Evolutionary conservation across 1,140 invertebrate genomes (phyloP).

Genomic region (Drosophila busckii): DNA sequence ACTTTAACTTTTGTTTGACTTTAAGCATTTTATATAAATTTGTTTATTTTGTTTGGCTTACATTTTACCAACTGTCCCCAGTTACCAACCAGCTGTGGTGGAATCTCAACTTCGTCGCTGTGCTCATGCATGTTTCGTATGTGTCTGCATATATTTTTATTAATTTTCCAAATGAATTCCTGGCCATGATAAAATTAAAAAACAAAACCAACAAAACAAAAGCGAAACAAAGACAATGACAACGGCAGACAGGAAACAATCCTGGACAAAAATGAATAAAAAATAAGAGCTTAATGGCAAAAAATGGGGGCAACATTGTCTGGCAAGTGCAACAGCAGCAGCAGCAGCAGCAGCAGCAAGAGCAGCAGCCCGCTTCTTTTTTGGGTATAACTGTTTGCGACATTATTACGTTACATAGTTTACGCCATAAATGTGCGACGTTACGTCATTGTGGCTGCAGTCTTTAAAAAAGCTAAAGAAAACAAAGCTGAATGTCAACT

Average conservation of each 20-base stretch:
- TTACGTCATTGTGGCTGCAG: conserved; percentile 48
- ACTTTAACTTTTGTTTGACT: no score
- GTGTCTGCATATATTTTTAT: conserved; percentile 55
- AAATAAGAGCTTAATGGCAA: conserved; percentile 6
- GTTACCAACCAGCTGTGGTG: no score
- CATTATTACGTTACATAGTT: conserved; percentile 73
- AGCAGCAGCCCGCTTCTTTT: conserved; percentile 39
- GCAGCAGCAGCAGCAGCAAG: conserved; percentile 15
- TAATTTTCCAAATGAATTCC: conserved; percentile 77
- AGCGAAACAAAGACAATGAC: conserved; percentile 36
- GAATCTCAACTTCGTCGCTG: no score
- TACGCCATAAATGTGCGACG: conserved; percentile 69
- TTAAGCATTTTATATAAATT: no score
- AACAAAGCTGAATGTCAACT: conserved; percentile 20
- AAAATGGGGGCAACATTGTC: conserved; percentile 17
- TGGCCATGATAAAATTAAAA: conserved; percentile 47
- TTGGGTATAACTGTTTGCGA: conserved; percentile 71
- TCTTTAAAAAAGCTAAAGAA: conserved; percentile 5
- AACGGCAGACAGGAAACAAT: conserved; percentile 18
- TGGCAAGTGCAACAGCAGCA: conserved; percentile 21
- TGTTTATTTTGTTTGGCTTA: no score
- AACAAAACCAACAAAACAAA: conserved; percentile 39
- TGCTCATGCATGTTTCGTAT: conserved; percentile 4
- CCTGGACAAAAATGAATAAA: conserved; percentile 5
- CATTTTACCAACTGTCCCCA: no score